Evolutionary conservation across 1,140 invertebrate genomes (phyloP), one percentile per base, ranked within the genome.

Genomic region (Nebria ingens): DNA sequence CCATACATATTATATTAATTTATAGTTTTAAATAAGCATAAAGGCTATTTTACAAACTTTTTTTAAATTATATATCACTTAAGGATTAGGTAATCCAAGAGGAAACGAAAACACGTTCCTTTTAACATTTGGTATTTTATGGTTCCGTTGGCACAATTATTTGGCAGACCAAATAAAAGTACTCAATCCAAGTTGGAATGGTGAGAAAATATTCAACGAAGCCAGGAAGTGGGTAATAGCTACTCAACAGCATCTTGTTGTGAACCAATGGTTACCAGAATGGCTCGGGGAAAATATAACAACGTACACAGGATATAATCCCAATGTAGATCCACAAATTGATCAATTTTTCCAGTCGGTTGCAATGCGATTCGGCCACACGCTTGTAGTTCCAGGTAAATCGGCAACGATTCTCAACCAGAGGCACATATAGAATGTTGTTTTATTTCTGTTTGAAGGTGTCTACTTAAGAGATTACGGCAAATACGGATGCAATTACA

Each of bases 311-410:
- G 73, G 72, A 23, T 86, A 86, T 63, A 71, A 84, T 60, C 73
- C 78, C 0, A 73, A 71, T 54, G 68, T 82, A 21, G 77, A 85
- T 68, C 83, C 84, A 4, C 81, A 83, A 59, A 81, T 86, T 51
- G 77, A 81, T 19, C 81, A 85, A 55, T 77, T 83, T 56, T 86
- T 86, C 64, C 82, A 85, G 65, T 72, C 81, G 2, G 81, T 82
- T 12, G 83, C 83, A 1, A 82, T 85, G 70, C 68, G 82, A 56
- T 86, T 83, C 68, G 82, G 82, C 1, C 81, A 85, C 62, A 81
- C 84, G 2, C 61, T 83, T 17, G 78, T 81, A 13, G 73, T 78
- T 20, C 69, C 76, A 21, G 79, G 70, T 58, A 61, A 29, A 6
- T 13, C 17, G 3, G 22, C 55, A 20, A 22, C 38, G 19, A 42